Conservation (phyloP, 2,113 vertebrate genomes). For the Paramisgurnus dabryanus region DNA sequence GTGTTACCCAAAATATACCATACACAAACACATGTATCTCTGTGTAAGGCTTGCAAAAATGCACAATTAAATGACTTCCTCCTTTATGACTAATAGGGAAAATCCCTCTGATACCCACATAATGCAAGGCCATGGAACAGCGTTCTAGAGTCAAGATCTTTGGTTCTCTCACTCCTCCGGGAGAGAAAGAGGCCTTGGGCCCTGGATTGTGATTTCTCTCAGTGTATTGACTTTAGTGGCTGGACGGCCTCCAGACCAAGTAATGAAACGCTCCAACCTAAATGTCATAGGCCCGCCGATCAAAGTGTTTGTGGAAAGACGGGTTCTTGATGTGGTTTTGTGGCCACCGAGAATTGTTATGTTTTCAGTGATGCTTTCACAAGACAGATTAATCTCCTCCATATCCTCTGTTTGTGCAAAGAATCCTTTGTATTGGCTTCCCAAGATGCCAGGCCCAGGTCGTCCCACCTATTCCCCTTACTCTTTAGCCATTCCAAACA, state of each 20-base stretch:
- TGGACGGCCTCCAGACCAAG: slow-evolving; percentile 59
- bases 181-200: slow-evolving; percentile 14
- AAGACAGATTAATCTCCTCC: slow-evolving; percentile 65
- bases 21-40: slow-evolving; percentile 9
- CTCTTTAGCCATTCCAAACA: slow-evolving; percentile 58
- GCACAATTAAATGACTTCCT: slow-evolving; percentile 25
- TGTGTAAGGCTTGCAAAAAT: neutral
- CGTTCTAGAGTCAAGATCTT: neutral
- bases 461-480: slow-evolving; percentile 58
- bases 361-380: slow-evolving; percentile 66
- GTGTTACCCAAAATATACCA: no score
- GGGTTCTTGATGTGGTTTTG: slow-evolving; percentile 72
- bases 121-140: neutral
- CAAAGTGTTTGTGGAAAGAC: slow-evolving; percentile 68
- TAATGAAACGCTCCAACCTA: slow-evolving; percentile 60
- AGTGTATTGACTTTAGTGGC: slow-evolving; percentile 45
- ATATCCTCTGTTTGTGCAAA: slow-evolving; percentile 65
- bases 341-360: slow-evolving; percentile 69
- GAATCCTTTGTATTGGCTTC: slow-evolving; percentile 56
- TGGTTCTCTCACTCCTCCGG: slow-evolving; percentile 29
- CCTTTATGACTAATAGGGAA: slow-evolving; percentile 38
- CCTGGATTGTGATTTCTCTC: slow-evolving; percentile 44
- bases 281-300: slow-evolving; percentile 67
- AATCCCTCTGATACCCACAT: slow-evolving; percentile 28
- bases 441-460: slow-evolving; percentile 63